Evolutionary conservation across 2,113 vertebrate genomes (phyloP).

Genomic region (Tilapia sparmanii): DNA sequence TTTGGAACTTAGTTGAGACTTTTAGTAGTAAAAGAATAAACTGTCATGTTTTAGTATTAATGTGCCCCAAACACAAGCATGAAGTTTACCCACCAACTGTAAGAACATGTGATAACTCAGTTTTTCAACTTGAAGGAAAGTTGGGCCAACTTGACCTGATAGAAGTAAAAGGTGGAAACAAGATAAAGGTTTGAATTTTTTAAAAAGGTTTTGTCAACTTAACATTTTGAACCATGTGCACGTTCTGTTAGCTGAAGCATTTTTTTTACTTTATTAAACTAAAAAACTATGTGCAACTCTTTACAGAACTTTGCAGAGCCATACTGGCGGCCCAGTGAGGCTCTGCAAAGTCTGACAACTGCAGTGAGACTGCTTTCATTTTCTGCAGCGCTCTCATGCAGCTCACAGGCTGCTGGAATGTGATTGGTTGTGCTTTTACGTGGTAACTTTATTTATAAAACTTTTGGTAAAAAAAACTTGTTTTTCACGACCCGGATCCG

Average conservation of each 20-base stretch:
- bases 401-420: not conserved
- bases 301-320: not conserved
- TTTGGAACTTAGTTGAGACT: fast-evolving
- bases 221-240: not conserved
- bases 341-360: not conserved
- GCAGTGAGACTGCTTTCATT: fast-evolving
- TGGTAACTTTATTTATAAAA: not conserved
- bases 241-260: fast-evolving
- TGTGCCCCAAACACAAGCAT: fast-evolving
- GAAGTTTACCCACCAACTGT: fast-evolving
- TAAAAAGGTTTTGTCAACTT: not conserved
- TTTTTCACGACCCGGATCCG: not conserved
- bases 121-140: not conserved
- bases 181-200: fast-evolving
- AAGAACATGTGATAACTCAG: not conserved
- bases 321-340: fast-evolving
- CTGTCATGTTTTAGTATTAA: fast-evolving
- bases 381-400: not conserved
- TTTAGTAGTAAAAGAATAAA: fast-evolving
- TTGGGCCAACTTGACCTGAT: not conserved
- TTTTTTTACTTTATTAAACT: not conserved
- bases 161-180: not conserved
- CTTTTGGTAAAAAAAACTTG: not conserved
- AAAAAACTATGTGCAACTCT: not conserved
- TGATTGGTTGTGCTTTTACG: not conserved